Conservation (phyloP, 2,888 invertebrate genomes). For the Cryptops parisi region DNA sequence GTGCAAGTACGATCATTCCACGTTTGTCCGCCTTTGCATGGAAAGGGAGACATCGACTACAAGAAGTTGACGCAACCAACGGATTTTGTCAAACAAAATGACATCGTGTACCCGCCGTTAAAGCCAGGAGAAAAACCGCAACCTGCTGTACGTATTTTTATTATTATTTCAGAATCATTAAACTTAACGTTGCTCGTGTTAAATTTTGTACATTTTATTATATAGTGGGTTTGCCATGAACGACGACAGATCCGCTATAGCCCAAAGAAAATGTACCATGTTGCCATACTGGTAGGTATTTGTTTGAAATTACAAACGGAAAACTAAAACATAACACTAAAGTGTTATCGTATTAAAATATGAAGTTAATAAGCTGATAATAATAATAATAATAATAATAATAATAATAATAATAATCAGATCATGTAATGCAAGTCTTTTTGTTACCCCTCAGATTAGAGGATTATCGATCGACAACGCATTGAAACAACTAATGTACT, state of each 20-base stretch:
- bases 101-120: neutral
- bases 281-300: slow-evolving; percentile 43
- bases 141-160: neutral
- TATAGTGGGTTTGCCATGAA: slow-evolving; percentile 74
- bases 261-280: slow-evolving; percentile 84
- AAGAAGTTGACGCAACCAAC: too few relatives aligned
- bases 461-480: slow-evolving; percentile 93
- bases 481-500: slow-evolving; percentile 71
- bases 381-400: too few relatives aligned
- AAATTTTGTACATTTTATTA: slow-evolving; percentile 13
- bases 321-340: too few relatives aligned
- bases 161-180: neutral
- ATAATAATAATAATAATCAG: too few relatives aligned
- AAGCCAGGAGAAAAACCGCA: neutral
- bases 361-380: too few relatives aligned
- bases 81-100: neutral
- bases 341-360: too few relatives aligned
- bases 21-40: too few relatives aligned
- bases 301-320: neutral
- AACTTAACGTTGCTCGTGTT: neutral
- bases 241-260: slow-evolving; percentile 75
- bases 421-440: too few relatives aligned
- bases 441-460: slow-evolving; percentile 47
- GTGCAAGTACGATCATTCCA: too few relatives aligned
- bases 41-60: too few relatives aligned